phyloP scores from a whole-genome alignment of 2,888 invertebrate species.

The Ormia ochracea region DNA sequence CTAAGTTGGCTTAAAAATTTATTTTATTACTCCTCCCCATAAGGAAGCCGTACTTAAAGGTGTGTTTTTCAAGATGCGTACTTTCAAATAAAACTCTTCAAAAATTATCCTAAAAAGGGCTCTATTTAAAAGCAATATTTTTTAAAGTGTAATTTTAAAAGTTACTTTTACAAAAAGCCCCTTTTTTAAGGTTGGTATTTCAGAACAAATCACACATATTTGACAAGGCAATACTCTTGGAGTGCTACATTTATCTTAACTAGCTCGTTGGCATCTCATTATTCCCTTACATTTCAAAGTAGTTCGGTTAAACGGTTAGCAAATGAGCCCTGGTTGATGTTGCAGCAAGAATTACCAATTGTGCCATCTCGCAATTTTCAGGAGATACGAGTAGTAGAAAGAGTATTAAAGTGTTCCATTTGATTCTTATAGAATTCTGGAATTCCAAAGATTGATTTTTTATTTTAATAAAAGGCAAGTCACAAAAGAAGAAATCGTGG shows the following conservation, averaged over 20 bases:
- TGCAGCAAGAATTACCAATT: no score
- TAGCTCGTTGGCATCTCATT: no score
- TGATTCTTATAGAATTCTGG: neutral
- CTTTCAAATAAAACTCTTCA: neutral
- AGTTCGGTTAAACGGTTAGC: no score
- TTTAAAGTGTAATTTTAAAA: neutral
- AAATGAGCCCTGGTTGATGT: no score
- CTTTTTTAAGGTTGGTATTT: neutral
- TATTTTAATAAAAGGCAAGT: constrained; percentile 17
- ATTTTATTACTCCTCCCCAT: no score
- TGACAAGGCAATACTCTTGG: neutral
- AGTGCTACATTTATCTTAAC: no score
- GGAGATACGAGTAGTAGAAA: no score
- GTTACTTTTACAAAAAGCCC: neutral
- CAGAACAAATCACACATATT: neutral
- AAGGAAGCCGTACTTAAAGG: neutral
- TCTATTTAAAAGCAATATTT: neutral
- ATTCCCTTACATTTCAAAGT: no score
- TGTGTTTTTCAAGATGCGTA: neutral
- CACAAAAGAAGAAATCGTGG: constrained; percentile 12
- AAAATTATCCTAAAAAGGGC: neutral
- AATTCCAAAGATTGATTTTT: constrained; percentile 21
- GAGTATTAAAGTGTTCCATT: neutral
- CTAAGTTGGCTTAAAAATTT: no score
- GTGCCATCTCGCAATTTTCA: no score